Conservation (phyloP, 2,113 vertebrate species). For the Epinephelus moara region DNA sequence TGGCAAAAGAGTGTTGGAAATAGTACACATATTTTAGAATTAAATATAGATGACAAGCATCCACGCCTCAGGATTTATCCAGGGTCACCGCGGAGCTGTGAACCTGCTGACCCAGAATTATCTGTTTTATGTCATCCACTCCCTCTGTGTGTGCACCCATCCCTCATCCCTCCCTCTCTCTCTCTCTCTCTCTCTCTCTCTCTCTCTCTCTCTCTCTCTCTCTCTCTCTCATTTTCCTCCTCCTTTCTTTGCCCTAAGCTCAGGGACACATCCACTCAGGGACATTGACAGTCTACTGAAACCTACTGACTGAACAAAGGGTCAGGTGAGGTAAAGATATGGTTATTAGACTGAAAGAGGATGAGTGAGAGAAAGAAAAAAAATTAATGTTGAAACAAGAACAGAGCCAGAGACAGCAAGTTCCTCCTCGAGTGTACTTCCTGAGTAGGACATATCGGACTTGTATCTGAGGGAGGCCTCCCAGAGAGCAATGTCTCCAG, state of each 20-base stretch:
- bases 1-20: neutral
- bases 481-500: conserved; percentile 46
- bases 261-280: conserved; percentile 39
- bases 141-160: neutral
- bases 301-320: conserved; percentile 3
- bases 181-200: neutral
- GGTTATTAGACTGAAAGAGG: conserved; percentile 29
- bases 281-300: conserved; percentile 3
- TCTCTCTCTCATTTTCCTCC: neutral
- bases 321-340: conserved; percentile 6
- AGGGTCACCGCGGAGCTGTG: neutral
- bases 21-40: neutral
- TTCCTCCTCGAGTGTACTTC: conserved; percentile 40
- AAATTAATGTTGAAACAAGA: conserved; percentile 18
- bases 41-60: neutral
- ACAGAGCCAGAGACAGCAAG: conserved; percentile 22
- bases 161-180: neutral
- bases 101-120: conserved; percentile 18
- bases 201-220: neutral
- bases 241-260: neutral
- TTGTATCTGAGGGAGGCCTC: conserved; percentile 40
- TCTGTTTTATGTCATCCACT: conserved; percentile 21
- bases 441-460: conserved; percentile 28
- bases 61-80: neutral
- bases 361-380: neutral